Evolutionary conservation across 1,140 invertebrate species (phyloP).

Genomic region (Laupala kohalensis): DNA sequence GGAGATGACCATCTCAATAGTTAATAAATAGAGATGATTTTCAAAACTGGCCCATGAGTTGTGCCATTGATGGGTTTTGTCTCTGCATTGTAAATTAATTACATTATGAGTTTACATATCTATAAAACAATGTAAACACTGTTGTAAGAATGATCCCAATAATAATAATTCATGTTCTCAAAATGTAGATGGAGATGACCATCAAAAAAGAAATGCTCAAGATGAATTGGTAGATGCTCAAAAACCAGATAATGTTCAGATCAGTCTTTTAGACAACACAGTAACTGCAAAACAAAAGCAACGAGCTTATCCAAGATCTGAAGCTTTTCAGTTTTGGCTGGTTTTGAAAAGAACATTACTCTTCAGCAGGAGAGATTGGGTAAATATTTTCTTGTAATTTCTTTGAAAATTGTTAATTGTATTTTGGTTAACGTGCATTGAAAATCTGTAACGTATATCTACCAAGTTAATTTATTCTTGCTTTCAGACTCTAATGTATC

Average conservation of each 20-base stretch:
- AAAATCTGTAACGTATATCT: neutral
- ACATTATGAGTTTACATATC: too few relatives aligned
- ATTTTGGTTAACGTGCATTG: neutral
- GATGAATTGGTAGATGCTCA: too few relatives aligned
- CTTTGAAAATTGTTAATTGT: neutral
- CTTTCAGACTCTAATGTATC: slow-evolving; percentile 82
- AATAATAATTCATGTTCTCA: too few relatives aligned
- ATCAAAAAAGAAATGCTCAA: too few relatives aligned
- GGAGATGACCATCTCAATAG: too few relatives aligned
- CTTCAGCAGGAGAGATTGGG: slow-evolving; percentile 73
- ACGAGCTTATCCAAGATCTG: slow-evolving; percentile 56
- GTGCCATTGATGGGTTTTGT: too few relatives aligned
- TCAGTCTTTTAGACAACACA: slow-evolving; percentile 46
- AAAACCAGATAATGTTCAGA: slow-evolving; percentile 42
- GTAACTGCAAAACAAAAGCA: slow-evolving; percentile 42
- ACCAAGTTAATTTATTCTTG: slow-evolving; percentile 7
- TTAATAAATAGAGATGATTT: too few relatives aligned
- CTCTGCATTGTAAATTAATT: too few relatives aligned
- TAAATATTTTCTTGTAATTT: slow-evolving; percentile 26
- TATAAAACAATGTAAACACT: too few relatives aligned
- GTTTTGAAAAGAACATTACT: slow-evolving; percentile 62
- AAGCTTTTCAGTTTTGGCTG: slow-evolving; percentile 66
- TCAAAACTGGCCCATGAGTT: too few relatives aligned
- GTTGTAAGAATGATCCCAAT: too few relatives aligned
- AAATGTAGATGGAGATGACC: too few relatives aligned